phyloP scores from a whole-genome alignment of 2,113 vertebrate genomes.

The Clarias batrachus region DNA sequence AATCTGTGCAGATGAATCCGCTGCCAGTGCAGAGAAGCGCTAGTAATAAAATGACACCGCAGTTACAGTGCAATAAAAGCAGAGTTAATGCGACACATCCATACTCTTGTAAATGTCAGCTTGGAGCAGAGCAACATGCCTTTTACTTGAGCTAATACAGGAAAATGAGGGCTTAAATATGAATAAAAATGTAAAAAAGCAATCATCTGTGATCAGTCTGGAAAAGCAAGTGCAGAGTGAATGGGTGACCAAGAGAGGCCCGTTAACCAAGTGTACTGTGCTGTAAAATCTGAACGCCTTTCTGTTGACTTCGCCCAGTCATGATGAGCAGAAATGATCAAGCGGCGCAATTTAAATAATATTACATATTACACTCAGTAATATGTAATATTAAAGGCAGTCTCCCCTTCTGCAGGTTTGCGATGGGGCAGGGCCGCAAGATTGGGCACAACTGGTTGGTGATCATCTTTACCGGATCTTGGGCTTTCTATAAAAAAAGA shows the following conservation, averaged over 20 bases:
- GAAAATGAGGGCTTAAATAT: not conserved
- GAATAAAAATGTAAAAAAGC: not conserved
- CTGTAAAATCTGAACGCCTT: not conserved
- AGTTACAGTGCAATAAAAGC: slow-evolving; percentile 26
- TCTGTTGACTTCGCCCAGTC: not conserved
- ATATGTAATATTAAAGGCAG: too few species aligned
- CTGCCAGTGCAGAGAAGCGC: not conserved
- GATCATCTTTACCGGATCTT: too few species aligned
- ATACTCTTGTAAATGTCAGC: slow-evolving; percentile 35
- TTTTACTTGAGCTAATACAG: not conserved
- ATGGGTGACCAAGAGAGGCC: not conserved
- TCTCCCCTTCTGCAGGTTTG: too few species aligned
- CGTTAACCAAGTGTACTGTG: not conserved
- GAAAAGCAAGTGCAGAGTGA: not conserved
- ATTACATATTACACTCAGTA: not conserved
- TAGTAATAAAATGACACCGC: slow-evolving; percentile 32
- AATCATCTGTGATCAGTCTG: too few species aligned
- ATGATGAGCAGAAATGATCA: not conserved
- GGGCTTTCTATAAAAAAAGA: too few species aligned
- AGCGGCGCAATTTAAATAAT: not conserved
- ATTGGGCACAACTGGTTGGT: too few species aligned
- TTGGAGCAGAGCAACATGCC: not conserved
- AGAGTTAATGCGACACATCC: slow-evolving; percentile 29
- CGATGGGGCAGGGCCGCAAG: too few species aligned
- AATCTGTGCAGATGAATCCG: slow-evolving; percentile 22